Percentiles rank a stretch among this genome's conserved stretches.
Conservation (phyloP, 2,797 vertebrate genomes). For the Gallirallus australis region DNA sequence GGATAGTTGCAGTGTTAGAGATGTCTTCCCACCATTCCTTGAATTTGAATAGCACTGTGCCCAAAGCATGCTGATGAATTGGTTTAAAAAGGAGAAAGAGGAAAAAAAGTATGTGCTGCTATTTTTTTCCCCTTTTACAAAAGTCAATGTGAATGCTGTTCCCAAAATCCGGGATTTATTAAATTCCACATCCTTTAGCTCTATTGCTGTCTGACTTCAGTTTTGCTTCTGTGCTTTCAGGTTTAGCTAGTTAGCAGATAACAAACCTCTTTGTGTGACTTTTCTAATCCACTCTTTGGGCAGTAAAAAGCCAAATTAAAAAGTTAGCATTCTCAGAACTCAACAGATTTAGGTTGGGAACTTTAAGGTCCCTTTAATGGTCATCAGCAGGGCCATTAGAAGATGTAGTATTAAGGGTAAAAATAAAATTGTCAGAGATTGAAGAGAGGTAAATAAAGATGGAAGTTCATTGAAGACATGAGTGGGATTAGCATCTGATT, state of each 20-base stretch:
- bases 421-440: not conserved
- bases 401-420: not conserved
- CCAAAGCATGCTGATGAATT: not conserved
- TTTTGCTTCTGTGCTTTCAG: not conserved
- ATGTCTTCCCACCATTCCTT: not conserved
- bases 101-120: not conserved
- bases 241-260: not conserved
- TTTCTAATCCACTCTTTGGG: not conserved
- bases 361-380: not conserved
- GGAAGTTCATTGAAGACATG: not conserved
- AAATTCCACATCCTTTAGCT: not conserved
- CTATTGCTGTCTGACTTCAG: not conserved
- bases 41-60: not conserved
- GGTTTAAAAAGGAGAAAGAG: not conserved
- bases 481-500: not conserved
- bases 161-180: not conserved
- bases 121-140: not conserved
- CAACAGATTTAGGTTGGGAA: not conserved
- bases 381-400: not conserved
- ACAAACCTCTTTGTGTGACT: not conserved
- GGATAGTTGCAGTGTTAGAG: not conserved
- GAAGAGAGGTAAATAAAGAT: not conserved
- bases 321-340: not conserved
- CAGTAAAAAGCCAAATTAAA: not conserved
- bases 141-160: not conserved